Evolutionary conservation across 2,797 vertebrate species (phyloP).

Genomic region (Cetoscarus ocellatus): DNA sequence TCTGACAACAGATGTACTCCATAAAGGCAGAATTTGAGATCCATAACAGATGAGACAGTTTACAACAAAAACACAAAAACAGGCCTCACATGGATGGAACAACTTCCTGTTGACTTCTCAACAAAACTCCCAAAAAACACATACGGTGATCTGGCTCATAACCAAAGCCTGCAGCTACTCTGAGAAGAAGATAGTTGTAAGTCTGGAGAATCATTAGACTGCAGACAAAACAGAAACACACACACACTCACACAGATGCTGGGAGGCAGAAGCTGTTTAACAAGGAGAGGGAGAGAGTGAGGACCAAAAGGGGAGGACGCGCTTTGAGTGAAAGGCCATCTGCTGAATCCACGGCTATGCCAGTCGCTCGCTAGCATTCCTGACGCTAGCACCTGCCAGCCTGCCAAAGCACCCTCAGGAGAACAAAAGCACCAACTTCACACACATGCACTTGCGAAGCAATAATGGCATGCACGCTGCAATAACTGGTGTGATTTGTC

Average conservation of each 20-base stretch:
- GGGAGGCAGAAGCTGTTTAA: constrained; percentile 68
- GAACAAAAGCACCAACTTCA: constrained; percentile 68
- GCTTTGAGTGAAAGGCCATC: constrained; percentile 80
- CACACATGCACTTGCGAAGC: constrained; percentile 41
- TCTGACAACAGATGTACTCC: constrained; percentile 43
- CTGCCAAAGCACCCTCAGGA: constrained; percentile 72
- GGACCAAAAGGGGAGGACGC: constrained; percentile 46
- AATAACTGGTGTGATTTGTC: constrained; percentile 79
- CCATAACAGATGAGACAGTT: constrained; percentile 34
- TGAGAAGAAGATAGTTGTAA: constrained; percentile 37
- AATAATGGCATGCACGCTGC: constrained; percentile 64
- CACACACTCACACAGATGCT: constrained; percentile 49
- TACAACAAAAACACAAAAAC: constrained; percentile 12
- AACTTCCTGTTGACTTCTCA: constrained; percentile 49
- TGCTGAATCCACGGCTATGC: constrained; percentile 70
- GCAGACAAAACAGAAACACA: constrained; percentile 55
- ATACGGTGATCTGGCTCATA: constrained; percentile 41
- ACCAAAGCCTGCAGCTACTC: constrained; percentile 54
- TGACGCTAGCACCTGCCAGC: constrained; percentile 73
- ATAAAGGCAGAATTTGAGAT: constrained; percentile 33
- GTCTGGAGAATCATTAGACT: constrained; percentile 59
- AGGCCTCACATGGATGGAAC: constrained; percentile 27
- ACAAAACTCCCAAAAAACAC: constrained; percentile 52
- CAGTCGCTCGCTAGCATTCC: constrained; percentile 61
- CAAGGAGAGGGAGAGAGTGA: constrained; percentile 70